Evolutionary conservation across 2,888 invertebrate genomes (phyloP).

Genomic region (Endotricha flammealis): DNA sequence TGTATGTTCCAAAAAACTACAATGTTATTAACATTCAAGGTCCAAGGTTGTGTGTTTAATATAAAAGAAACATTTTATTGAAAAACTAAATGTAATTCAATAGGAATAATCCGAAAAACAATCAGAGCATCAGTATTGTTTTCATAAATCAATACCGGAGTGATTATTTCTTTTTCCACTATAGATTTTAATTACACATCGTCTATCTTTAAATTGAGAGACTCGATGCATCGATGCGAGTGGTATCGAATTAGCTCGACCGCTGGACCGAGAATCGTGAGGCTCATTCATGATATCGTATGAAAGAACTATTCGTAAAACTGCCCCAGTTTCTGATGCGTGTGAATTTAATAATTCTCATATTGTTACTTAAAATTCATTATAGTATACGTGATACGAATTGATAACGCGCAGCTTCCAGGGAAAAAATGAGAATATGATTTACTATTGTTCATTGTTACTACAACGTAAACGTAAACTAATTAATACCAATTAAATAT

Average conservation of each 20-base stretch:
- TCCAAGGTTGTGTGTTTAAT: too few relatives aligned
- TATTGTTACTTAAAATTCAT: slow-evolving; percentile 6
- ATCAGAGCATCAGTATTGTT: too few relatives aligned
- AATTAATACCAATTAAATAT: too few relatives aligned
- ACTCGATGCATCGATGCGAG: slow-evolving; percentile 31
- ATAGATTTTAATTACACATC: slow-evolving; percentile 37
- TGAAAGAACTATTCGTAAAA: slow-evolving; percentile 23
- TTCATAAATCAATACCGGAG: too few relatives aligned
- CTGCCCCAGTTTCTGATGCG: slow-evolving; percentile 32
- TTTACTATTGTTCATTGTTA: not conserved
- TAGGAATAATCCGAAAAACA: too few relatives aligned
- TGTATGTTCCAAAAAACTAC: too few relatives aligned
- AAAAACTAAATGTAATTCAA: too few relatives aligned
- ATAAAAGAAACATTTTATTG: too few relatives aligned
- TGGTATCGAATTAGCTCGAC: slow-evolving; percentile 37
- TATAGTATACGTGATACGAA: slow-evolving; percentile 1
- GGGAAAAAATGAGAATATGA: slow-evolving; percentile 1
- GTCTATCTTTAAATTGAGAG: slow-evolving; percentile 37
- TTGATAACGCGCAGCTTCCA: slow-evolving; percentile 15
- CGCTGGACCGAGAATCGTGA: slow-evolving; percentile 36
- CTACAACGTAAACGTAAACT: too few relatives aligned
- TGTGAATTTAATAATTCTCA: slow-evolving; percentile 15
- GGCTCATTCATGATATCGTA: slow-evolving; percentile 31
- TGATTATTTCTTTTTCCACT: slow-evolving; percentile 13
- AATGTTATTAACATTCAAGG: too few relatives aligned